Evolutionary conservation across 2,113 vertebrate species (phyloP).

Genomic region (Chaetodon trifascialis): DNA sequence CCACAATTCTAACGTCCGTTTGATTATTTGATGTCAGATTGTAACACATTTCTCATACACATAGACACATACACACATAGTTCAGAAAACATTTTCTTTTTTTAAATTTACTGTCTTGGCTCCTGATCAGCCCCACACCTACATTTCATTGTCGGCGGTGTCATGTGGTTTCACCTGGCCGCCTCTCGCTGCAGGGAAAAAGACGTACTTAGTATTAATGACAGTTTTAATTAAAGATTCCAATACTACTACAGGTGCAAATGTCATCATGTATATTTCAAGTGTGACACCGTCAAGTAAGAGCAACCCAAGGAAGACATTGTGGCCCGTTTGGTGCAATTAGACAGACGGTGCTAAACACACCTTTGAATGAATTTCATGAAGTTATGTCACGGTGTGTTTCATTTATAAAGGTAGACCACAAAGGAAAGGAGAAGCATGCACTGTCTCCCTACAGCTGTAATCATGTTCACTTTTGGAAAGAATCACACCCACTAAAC

Average conservation of each 20-base stretch:
- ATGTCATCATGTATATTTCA: too few species aligned
- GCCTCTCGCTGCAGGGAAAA: neutral
- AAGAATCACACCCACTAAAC: neutral
- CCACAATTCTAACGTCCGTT: neutral
- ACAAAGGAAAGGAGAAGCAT: neutral
- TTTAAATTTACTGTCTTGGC: neutral
- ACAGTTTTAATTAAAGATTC: neutral
- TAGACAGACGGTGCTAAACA: too few species aligned
- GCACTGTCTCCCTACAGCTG: neutral
- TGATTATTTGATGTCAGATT: neutral
- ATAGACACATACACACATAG: too few species aligned
- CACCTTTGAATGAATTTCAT: too few species aligned
- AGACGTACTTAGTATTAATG: neutral
- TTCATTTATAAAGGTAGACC: too few species aligned
- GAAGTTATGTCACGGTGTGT: too few species aligned
- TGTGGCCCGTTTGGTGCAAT: too few species aligned
- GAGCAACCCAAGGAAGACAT: neutral
- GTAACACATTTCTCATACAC: neutral
- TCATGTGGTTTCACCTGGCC: neutral
- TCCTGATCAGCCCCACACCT: neutral
- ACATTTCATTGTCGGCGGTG: neutral
- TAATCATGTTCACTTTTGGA: neutral
- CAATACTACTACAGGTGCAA: neutral
- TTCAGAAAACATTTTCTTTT: too few species aligned
- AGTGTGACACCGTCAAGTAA: neutral